Evolutionary conservation across 2,797 vertebrate species (phyloP).

Genomic region (Hoplostethus mediterraneus): DNA sequence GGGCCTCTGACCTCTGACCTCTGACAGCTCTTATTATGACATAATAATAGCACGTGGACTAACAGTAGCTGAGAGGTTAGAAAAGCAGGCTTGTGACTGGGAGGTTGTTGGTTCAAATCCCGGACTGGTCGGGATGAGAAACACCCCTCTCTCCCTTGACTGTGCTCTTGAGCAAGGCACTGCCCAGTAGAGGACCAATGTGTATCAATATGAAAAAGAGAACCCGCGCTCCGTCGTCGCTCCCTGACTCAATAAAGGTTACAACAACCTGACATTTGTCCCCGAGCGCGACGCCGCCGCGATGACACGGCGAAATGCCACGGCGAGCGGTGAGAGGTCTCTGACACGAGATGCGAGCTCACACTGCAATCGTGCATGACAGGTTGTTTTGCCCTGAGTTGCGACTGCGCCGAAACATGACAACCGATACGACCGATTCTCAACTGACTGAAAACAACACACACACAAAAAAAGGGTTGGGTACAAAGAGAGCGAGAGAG

Average conservation of each 20-base stretch:
- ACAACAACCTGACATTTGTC: constrained; percentile 65
- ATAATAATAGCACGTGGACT: too few relatives aligned
- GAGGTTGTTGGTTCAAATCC: too few relatives aligned
- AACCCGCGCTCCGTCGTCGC: constrained; percentile 32
- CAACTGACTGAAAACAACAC: neutral
- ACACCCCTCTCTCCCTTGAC: too few relatives aligned
- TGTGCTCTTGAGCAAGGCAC: neutral
- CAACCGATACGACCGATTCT: constrained; percentile 26
- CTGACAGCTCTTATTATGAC: too few relatives aligned
- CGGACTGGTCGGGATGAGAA: too few relatives aligned
- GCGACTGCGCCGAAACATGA: constrained; percentile 20
- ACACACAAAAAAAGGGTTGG: neutral
- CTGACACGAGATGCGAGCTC: constrained; percentile 51
- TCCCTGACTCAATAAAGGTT: constrained; percentile 55
- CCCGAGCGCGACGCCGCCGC: constrained; percentile 32
- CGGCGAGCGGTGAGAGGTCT: constrained; percentile 19
- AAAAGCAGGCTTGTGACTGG: too few relatives aligned
- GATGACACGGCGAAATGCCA: constrained; percentile 63
- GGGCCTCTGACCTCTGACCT: too few relatives aligned
- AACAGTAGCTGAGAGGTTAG: too few relatives aligned
- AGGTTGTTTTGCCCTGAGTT: constrained; percentile 3
- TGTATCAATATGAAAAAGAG: too few relatives aligned
- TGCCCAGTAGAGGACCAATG: too few relatives aligned
- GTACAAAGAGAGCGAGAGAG: constrained; percentile 9
- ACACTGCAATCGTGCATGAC: constrained; percentile 7